These are phyloP conservation scores for Enteromius afrohamiltoni DNA, from an alignment of 2,797 vertebrate species.

Conservation along the genomic window DNA sequence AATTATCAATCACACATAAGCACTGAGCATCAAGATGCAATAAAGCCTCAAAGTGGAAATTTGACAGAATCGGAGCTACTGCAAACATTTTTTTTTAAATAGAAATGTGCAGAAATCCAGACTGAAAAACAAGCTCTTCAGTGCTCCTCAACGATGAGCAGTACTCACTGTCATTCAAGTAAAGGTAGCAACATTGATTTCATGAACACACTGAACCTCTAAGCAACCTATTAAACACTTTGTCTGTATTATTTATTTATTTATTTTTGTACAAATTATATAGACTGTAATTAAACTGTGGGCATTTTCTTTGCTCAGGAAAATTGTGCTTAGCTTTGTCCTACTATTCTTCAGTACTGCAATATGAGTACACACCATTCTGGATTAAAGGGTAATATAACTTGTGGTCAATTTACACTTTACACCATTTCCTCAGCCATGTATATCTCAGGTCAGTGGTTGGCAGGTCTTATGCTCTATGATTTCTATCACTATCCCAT, in stretches of 20 bases:
- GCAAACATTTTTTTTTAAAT: neutral
- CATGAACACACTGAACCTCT: neutral
- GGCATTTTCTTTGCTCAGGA: neutral
- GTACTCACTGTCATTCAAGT: neutral
- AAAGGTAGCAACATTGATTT: neutral
- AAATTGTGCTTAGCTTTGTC: neutral
- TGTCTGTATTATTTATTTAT: no score
- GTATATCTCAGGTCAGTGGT: no score
- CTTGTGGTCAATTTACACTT: neutral
- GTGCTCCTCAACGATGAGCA: neutral
- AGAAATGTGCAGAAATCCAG: neutral
- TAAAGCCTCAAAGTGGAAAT: neutral
- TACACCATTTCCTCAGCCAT: neutral
- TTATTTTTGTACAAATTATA: neutral
- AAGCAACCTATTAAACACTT: neutral
- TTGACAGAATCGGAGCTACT: no score
- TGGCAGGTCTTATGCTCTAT: no score
- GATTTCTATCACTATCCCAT: neutral
- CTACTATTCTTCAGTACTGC: neutral
- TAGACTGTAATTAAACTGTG: neutral
- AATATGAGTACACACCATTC: neutral
- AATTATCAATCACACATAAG: slow-evolving; percentile 3
- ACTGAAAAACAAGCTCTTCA: neutral
- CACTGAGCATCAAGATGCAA: neutral
- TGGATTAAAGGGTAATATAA: neutral